Conservation (phyloP, 2,797 vertebrate species). For the Muscicapa comitata region DNA sequence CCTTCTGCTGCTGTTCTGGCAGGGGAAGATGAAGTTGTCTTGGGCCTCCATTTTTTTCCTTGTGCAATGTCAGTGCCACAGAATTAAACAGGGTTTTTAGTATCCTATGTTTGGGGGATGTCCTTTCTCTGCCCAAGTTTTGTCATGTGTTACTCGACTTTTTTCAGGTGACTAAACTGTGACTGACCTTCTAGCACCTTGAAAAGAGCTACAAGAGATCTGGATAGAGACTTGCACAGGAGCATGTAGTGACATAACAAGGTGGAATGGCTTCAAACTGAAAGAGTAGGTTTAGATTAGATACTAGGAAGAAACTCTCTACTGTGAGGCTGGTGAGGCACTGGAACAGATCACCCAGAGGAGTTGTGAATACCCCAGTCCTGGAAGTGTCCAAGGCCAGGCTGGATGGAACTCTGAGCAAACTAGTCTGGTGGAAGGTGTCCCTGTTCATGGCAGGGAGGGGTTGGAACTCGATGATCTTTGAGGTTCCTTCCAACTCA, state of each 20-base stretch:
- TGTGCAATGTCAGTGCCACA: background rate
- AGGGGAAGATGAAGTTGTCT: background rate
- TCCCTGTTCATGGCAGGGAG: background rate
- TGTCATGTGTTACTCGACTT: fast-evolving
- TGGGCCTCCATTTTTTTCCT: background rate
- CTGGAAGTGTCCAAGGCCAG: background rate
- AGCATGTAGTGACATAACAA: background rate
- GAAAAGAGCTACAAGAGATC: background rate
- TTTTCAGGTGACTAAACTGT: background rate
- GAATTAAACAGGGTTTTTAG: background rate
- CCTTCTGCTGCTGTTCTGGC: fast-evolving
- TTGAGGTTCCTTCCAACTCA: background rate
- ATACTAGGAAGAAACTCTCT: background rate
- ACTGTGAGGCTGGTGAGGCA: background rate
- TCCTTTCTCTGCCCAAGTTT: background rate
- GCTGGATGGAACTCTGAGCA: background rate
- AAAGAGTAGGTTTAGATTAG: background rate
- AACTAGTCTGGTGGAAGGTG: background rate
- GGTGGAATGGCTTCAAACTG: background rate
- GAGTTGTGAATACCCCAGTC: background rate
- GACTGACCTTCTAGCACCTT: background rate
- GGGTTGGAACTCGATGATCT: background rate
- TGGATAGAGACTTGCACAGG: background rate
- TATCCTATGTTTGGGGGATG: fast-evolving
- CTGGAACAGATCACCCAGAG: background rate